Conservation (phyloP, 2,797 vertebrate genomes). For the Catamblyrhynchus diadema region DNA sequence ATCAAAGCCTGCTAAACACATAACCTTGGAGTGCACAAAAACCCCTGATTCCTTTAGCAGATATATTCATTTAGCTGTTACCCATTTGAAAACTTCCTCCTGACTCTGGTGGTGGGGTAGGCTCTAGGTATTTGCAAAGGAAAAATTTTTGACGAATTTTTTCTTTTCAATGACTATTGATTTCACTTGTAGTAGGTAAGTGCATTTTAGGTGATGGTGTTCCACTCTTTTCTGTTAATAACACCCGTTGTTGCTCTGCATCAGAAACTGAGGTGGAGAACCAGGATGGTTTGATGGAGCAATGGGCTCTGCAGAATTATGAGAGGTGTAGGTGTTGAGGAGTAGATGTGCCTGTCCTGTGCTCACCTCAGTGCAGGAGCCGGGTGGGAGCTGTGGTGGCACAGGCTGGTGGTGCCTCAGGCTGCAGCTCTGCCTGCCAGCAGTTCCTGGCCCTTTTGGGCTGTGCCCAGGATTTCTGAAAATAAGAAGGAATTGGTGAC, state of each 20-base stretch:
- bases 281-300: background rate
- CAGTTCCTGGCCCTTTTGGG: background rate
- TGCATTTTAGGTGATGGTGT: background rate
- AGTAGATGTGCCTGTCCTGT: background rate
- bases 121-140: background rate
- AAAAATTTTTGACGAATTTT: background rate
- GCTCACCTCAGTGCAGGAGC: background rate
- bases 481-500: background rate
- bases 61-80: constrained; percentile 45
- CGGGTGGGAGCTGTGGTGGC: background rate
- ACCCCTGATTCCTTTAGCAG: constrained; percentile 41
- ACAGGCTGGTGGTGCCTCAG: too few relatives aligned
- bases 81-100: background rate
- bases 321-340: background rate
- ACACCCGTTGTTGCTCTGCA: background rate
- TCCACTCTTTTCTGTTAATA: background rate
- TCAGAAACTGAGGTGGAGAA: background rate
- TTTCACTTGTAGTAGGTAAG: background rate
- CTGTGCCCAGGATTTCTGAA: background rate
- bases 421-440: background rate
- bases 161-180: background rate
- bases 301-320: background rate
- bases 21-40: background rate
- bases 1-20: constrained; percentile 66
- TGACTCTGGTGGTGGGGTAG: background rate